Evolutionary conservation across 2,113 vertebrate genomes (phyloP).

Genomic region (Pyrgilauda ruficollis): DNA sequence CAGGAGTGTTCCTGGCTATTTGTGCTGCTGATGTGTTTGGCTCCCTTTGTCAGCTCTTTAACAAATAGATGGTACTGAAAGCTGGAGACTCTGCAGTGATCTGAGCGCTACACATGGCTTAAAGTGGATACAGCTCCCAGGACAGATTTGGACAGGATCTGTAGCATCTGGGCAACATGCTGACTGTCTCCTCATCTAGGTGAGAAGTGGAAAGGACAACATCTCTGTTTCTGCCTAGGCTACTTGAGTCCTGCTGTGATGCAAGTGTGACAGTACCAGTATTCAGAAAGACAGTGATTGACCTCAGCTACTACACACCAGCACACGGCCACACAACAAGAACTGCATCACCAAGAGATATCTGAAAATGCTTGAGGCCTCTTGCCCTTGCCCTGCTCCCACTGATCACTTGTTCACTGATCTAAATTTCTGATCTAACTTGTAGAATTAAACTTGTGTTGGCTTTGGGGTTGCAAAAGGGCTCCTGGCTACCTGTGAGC

Average conservation of each 20-base stretch:
- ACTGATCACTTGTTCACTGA: background rate
- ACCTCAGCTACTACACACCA: background rate
- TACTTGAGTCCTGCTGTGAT: background rate
- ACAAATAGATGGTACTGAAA: background rate
- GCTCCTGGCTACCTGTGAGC: background rate
- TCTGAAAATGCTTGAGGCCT: background rate
- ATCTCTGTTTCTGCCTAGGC: background rate
- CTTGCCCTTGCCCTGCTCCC: background rate
- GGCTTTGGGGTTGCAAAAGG: background rate
- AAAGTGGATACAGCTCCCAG: accelerated
- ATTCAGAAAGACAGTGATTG: background rate
- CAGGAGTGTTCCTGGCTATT: background rate
- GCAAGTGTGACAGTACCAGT: background rate
- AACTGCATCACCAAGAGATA: background rate
- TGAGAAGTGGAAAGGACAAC: background rate
- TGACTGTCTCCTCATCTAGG: background rate
- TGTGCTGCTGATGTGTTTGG: background rate
- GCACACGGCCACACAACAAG: background rate
- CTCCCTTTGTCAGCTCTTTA: background rate
- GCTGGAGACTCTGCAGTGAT: background rate
- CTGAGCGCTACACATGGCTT: background rate
- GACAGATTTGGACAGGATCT: background rate
- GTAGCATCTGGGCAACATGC: background rate
- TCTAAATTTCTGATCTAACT: background rate
- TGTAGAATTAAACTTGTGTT: background rate